Evolutionary conservation across 1,140 invertebrate species (phyloP).

Genomic region (Physella acuta): DNA sequence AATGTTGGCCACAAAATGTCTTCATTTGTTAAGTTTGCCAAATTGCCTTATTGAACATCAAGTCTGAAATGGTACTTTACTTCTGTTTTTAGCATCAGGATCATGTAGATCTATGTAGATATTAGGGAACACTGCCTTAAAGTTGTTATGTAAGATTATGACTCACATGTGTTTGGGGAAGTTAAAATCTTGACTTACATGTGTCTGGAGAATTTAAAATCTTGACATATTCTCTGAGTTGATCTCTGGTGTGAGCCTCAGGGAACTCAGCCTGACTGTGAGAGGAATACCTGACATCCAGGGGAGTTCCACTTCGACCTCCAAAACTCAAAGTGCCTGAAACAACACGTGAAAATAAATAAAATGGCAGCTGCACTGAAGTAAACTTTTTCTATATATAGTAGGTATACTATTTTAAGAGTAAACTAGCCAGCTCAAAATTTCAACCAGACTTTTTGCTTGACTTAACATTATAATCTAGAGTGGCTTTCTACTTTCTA

Average conservation of each 20-base stretch:
- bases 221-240: neutral
- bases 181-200: slow-evolving; percentile 7
- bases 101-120: too few relatives aligned
- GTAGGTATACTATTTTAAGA: neutral
- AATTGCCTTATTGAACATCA: too few relatives aligned
- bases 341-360: slow-evolving; percentile 2
- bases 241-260: slow-evolving; percentile 34
- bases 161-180: too few relatives aligned
- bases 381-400: too few relatives aligned
- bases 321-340: slow-evolving; percentile 46
- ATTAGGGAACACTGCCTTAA: too few relatives aligned
- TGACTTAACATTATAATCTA: neutral
- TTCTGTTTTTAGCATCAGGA: too few relatives aligned
- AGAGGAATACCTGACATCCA: slow-evolving; percentile 42
- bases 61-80: too few relatives aligned
- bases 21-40: too few relatives aligned
- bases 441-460: slow-evolving; percentile 5
- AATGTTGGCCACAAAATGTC: too few relatives aligned
- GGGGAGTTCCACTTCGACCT: slow-evolving; percentile 44
- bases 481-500: neutral
- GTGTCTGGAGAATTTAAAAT: neutral
- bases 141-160: too few relatives aligned
- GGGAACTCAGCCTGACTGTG: slow-evolving; percentile 40
- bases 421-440: neutral
- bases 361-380: too few relatives aligned